A percentile compares a stretch with the other conserved stretches of the same genome.
Evolutionary conservation across 2,797 vertebrate species (phyloP).

Genomic region (Sebastes kiyomatsui): DNA sequence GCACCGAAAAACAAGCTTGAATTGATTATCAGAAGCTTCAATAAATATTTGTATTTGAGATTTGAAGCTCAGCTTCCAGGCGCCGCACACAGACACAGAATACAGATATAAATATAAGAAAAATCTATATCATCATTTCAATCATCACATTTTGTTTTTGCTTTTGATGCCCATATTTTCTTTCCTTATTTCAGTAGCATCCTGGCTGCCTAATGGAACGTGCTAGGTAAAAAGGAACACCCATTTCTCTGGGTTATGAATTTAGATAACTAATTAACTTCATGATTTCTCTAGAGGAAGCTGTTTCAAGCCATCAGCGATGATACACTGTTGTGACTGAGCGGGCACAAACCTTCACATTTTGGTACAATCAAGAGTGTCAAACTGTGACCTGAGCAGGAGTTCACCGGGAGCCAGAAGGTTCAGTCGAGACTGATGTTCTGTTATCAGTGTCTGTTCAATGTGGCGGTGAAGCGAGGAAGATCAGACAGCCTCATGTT

Average conservation of each 20-base stretch:
- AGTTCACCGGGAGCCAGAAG: neutral
- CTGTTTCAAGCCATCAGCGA: neutral
- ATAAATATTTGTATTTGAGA: constrained; percentile 11
- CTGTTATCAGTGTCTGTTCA: neutral
- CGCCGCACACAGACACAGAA: neutral
- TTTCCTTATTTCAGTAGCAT: neutral
- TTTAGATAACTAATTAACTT: constrained; percentile 31
- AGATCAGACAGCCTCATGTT: neutral
- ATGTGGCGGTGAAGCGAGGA: neutral
- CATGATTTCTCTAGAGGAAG: constrained; percentile 20
- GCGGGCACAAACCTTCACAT: neutral
- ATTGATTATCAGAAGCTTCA: constrained; percentile 1
- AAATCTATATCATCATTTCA: neutral
- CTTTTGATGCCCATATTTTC: neutral
- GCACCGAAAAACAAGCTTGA: constrained; percentile 7
- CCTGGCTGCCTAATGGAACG: neutral
- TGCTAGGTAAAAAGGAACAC: constrained; percentile 11
- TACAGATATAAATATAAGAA: neutral
- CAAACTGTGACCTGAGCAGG: constrained; percentile 13
- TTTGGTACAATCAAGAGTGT: constrained; percentile 5
- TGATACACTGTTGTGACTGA: neutral
- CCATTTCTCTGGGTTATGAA: constrained; percentile 32
- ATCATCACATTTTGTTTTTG: neutral
- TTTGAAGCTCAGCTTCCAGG: constrained; percentile 5
- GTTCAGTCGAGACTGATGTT: neutral